phyloP scores from a whole-genome alignment of 2,113 vertebrate species.

The Phalacrocorax pelagicus region DNA sequence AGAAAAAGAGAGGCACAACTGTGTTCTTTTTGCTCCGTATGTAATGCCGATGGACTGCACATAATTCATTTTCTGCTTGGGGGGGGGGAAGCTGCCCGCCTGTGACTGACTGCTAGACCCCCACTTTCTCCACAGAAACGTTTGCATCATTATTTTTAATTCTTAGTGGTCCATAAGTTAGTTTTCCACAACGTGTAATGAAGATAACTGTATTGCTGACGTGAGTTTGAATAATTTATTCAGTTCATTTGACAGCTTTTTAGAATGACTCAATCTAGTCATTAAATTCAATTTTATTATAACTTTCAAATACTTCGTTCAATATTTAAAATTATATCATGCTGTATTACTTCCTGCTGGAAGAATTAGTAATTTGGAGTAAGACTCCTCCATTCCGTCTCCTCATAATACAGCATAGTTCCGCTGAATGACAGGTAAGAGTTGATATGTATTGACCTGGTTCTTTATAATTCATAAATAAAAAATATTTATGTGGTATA shows the following conservation, averaged over 20 bases:
- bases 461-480: not conserved
- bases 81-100: not conserved
- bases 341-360: not conserved
- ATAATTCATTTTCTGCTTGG: not conserved
- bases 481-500: not conserved
- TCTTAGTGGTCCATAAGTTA: not conserved
- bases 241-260: not conserved
- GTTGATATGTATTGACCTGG: not conserved
- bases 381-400: not conserved
- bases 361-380: not conserved
- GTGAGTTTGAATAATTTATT: conserved; percentile 11
- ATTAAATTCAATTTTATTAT: conserved; percentile 27
- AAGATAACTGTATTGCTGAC: not conserved
- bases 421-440: not conserved
- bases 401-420: not conserved
- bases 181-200: not conserved
- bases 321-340: conserved; percentile 40
- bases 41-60: not conserved
- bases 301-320: conserved; percentile 39
- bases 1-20: not conserved
- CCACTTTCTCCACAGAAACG: not conserved
- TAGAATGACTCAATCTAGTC: conserved; percentile 38
- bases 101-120: not conserved
- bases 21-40: not conserved
- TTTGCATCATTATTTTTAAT: not conserved